Evolutionary conservation across 2,888 invertebrate species (phyloP), one percentile per base, ranked within the genome.

Genomic region (Entomobrya proxima): DNA sequence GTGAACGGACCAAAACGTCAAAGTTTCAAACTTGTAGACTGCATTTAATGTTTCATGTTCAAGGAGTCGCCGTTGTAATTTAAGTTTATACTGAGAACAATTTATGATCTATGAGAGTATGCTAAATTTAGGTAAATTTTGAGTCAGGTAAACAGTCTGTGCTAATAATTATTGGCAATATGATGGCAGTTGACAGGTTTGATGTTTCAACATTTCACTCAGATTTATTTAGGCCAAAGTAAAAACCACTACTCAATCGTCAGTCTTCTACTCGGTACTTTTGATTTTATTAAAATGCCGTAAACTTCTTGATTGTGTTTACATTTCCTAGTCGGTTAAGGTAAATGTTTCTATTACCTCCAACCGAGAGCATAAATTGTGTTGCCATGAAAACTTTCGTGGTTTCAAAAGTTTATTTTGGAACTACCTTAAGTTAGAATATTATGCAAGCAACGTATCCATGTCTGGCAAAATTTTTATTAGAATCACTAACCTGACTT

Each of bases 401-500:
- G 18, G 50, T 47, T 47, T 47, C 24, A 21, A 67, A 67, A 6
- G 21, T 21, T 13, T 37, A 37, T 61, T 61, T 67, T 67, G 24
- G 35, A 44, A 18, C 47, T 18, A 47, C 27, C 40, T 40, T 69
- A 18, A 37, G 50, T 50, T 40, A 27, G 44, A 18, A n/a, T 15
- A 47, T 15, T 2, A 47, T 47, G n/a, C 3, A 47, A 7, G 47
- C 47, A 47, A 11, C 55, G 18, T 18, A 27, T 30, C 30, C 27
- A 30, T 30, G 11, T 47, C 21, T 27, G 24, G 47, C 15, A 44
- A 18, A 15, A 27, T 44, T 44, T n/a, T 72, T 27, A 75, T 72
- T 27, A 18, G 58, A 77, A 85, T 77, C 47, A 81, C 77, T 85
- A 87, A 90, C 90, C 90, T 88, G 90, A 90, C 84, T 89, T 87